A percentile compares a stretch with the other conserved stretches of the same genome.
phyloP scores from a whole-genome alignment of 92 coral and sea anemone species.

The Galaxea fascicularis region DNA sequence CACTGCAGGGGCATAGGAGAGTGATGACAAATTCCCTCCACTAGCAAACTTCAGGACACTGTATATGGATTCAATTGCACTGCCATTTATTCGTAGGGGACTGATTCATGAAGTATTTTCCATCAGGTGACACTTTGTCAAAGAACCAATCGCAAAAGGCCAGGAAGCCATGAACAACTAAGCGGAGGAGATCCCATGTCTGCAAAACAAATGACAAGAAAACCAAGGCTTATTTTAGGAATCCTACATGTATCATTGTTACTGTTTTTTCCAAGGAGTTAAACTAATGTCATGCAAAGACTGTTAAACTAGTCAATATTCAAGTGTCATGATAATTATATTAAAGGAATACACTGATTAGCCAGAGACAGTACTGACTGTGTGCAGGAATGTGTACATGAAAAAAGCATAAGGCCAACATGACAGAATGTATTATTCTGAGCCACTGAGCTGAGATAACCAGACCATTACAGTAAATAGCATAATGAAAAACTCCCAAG shows the following conservation, averaged over 20 bases:
- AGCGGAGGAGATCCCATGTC: constrained; percentile 62
- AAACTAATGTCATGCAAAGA: background rate
- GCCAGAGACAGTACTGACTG: too few relatives aligned
- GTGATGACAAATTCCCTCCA: constrained; percentile 51
- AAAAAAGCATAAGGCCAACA: too few relatives aligned
- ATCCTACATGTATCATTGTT: background rate
- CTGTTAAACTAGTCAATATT: background rate
- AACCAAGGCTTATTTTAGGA: background rate
- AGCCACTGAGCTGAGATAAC: background rate
- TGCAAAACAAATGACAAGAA: constrained; percentile 4
- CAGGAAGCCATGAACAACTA: constrained; percentile 47
- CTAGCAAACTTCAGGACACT: constrained; percentile 42
- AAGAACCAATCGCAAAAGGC: constrained; percentile 49
- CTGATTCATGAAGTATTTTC: constrained; percentile 43
- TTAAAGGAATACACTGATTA: too few relatives aligned
- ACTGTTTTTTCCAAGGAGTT: background rate
- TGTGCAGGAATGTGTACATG: too few relatives aligned
- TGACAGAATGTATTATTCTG: too few relatives aligned
- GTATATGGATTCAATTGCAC: constrained; percentile 51
- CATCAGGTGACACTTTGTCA: constrained; percentile 24
- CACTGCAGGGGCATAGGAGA: constrained; percentile 39
- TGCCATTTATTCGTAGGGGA: constrained; percentile 29
- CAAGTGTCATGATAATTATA: too few relatives aligned
- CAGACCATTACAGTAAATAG: background rate
- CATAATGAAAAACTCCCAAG: background rate